Percentiles rank a stretch among this genome's conserved stretches.
These are phyloP conservation scores for Enteromius thamalakanensis DNA, from an alignment of 2,797 vertebrate species.

Conservation along the genomic window DNA sequence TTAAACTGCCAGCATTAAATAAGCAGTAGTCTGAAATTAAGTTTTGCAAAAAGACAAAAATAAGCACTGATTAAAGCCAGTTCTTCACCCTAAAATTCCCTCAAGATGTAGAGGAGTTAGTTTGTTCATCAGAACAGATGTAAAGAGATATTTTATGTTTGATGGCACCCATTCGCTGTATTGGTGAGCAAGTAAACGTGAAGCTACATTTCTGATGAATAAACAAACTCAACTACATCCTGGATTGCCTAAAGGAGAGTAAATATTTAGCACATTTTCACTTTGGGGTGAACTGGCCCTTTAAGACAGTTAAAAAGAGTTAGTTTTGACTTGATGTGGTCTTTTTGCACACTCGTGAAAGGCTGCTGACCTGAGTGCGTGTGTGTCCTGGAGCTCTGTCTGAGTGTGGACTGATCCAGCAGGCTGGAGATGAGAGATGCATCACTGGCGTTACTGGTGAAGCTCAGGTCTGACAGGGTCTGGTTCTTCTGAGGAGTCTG, in stretches of 20 bases:
- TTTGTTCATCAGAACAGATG: background rate
- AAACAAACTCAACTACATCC: background rate
- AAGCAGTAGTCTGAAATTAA: background rate
- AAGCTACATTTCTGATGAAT: background rate
- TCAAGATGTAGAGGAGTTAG: no score
- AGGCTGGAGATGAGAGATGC: constrained; percentile 69
- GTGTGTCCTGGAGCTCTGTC: constrained; percentile 75
- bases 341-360: background rate
- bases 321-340: background rate
- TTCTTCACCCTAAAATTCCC: background rate
- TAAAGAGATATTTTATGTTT: background rate
- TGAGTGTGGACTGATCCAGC: constrained; percentile 82
- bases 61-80: background rate
- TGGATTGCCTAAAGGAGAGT: background rate
- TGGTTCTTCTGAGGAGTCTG: constrained; percentile 61
- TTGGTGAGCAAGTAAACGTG: background rate
- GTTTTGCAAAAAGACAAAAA: background rate
- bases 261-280: background rate
- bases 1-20: background rate
- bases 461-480: constrained; percentile 51
- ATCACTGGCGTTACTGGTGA: constrained; percentile 63
- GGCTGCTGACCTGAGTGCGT: constrained; percentile 19
- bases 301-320: background rate
- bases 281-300: background rate
- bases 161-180: background rate